Conservation (phyloP, 2,113 vertebrate genomes). For the Harpagus bidentatus region DNA sequence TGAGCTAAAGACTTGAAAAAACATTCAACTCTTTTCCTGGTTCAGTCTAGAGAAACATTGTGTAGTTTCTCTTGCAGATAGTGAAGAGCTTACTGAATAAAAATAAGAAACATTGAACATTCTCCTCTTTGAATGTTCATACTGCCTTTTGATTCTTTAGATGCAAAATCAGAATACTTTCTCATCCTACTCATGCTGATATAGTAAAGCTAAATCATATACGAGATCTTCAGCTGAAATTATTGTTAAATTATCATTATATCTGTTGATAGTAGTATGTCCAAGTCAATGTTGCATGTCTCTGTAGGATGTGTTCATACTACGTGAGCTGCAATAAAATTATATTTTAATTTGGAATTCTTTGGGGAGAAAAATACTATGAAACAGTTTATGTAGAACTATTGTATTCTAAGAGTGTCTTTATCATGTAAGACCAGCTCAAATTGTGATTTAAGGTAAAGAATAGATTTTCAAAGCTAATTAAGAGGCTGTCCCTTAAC, state of each 20-base stretch:
- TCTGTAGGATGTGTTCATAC: not conserved
- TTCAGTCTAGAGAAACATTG: not conserved
- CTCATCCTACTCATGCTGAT: not conserved
- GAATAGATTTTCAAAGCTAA: not conserved
- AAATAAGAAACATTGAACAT: not conserved
- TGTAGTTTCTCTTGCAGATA: not conserved
- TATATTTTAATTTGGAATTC: not conserved
- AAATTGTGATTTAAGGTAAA: not conserved
- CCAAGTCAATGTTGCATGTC: not conserved
- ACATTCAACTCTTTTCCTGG: not conserved
- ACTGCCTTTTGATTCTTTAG: not conserved
- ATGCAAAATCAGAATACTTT: not conserved
- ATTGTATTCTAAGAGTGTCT: not conserved
- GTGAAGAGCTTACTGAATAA: not conserved
- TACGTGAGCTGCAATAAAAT: not conserved
- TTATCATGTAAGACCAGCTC: not conserved
- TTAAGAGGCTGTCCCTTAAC: not conserved
- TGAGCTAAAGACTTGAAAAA: not conserved
- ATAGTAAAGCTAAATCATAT: not conserved
- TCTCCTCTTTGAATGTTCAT: not conserved
- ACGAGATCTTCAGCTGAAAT: not conserved
- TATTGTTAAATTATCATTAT: not conserved
- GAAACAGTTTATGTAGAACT: not conserved
- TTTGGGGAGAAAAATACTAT: not conserved
- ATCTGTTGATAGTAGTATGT: not conserved